A percentile compares a stretch with the other conserved stretches of the same genome.
phyloP scores from a whole-genome alignment of 2,113 vertebrate species.

The Thalassarche chlororhynchos region DNA sequence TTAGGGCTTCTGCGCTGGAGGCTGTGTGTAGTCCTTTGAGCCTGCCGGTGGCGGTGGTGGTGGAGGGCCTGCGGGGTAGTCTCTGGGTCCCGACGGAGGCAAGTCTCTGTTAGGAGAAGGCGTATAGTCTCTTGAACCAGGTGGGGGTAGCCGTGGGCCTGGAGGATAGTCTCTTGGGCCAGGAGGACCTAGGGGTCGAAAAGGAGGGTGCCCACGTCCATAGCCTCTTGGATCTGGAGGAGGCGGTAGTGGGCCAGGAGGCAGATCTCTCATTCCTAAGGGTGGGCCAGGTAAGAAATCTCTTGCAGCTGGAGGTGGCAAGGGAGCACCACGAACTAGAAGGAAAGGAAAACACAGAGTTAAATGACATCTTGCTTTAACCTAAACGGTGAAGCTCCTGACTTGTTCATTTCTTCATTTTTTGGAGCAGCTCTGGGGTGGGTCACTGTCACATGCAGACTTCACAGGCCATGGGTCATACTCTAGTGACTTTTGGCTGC shows the following conservation, averaged over 20 bases:
- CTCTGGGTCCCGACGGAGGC: slow-evolving; percentile 33
- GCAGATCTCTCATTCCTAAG: slow-evolving; percentile 73
- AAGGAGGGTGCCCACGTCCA: slow-evolving; percentile 65
- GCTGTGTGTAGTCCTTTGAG: slow-evolving; percentile 54
- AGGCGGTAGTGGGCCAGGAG: slow-evolving; percentile 66
- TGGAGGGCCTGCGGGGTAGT: not conserved
- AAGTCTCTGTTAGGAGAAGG: slow-evolving; percentile 76
- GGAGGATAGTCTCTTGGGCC: slow-evolving; percentile 74
- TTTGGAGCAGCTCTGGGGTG: not conserved
- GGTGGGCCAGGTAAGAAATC: slow-evolving; percentile 72
- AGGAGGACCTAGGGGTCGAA: slow-evolving; percentile 50
- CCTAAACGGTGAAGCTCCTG: not conserved
- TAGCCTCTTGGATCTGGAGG: slow-evolving; percentile 70
- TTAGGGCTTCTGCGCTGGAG: slow-evolving; percentile 61
- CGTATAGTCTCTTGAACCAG: slow-evolving; percentile 64
- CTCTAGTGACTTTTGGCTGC: not conserved
- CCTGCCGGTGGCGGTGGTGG: not conserved
- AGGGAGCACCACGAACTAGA: slow-evolving; percentile 69
- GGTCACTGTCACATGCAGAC: not conserved
- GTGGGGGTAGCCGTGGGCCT: slow-evolving; percentile 63
- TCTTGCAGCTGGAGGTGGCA: slow-evolving; percentile 62
- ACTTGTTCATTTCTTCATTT: not conserved
- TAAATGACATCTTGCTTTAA: not conserved
- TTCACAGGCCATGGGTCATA: not conserved
- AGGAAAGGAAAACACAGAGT: not conserved